Conservation (phyloP, 2,113 vertebrate genomes). For the Hippocampus barbouri region DNA sequence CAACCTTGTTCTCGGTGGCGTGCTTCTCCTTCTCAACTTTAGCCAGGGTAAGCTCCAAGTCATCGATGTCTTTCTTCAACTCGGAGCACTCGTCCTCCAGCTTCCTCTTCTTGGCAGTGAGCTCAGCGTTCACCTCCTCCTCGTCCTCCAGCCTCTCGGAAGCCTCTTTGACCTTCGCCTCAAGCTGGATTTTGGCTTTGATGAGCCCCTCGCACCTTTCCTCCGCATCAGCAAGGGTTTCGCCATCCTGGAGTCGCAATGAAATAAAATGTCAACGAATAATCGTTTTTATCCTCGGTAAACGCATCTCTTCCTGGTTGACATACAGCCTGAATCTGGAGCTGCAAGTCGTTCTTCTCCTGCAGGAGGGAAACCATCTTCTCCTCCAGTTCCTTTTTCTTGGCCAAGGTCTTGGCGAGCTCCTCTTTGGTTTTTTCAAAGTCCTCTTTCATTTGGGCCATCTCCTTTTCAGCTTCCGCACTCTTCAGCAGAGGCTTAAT, state of each 20-base stretch:
- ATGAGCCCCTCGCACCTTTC: slow-evolving; percentile 62
- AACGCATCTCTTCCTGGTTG: not conserved
- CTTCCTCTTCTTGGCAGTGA: slow-evolving; percentile 79
- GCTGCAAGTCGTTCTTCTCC: slow-evolving; percentile 66
- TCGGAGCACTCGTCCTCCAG: slow-evolving; percentile 77
- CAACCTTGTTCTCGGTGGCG: slow-evolving; percentile 80
- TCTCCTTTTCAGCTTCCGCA: slow-evolving; percentile 75
- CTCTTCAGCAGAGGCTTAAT: slow-evolving; percentile 79
- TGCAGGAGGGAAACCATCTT: slow-evolving; percentile 73
- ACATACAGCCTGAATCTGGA: slow-evolving; percentile 63
- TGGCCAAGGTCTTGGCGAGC: slow-evolving; percentile 73
- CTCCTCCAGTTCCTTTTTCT: slow-evolving; percentile 75
- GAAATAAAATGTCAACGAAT: not conserved
- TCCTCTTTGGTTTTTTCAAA: slow-evolving; percentile 86
- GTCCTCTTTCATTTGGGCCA: slow-evolving; percentile 76
- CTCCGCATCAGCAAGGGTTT: slow-evolving; percentile 61
- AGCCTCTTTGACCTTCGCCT: slow-evolving; percentile 65
- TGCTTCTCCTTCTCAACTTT: slow-evolving; percentile 69
- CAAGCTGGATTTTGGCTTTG: slow-evolving; percentile 63
- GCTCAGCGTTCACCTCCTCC: slow-evolving; percentile 78
- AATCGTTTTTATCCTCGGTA: too few relatives aligned
- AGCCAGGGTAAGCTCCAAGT: slow-evolving; percentile 61
- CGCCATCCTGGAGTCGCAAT: slow-evolving; percentile 45
- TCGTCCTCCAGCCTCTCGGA: slow-evolving; percentile 78
- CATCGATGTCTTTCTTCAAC: slow-evolving; percentile 61